Percentiles rank a stretch among this genome's conserved stretches.
Conservation (phyloP, 2,113 vertebrate genomes). For the Hipposideros armiger region DNA sequence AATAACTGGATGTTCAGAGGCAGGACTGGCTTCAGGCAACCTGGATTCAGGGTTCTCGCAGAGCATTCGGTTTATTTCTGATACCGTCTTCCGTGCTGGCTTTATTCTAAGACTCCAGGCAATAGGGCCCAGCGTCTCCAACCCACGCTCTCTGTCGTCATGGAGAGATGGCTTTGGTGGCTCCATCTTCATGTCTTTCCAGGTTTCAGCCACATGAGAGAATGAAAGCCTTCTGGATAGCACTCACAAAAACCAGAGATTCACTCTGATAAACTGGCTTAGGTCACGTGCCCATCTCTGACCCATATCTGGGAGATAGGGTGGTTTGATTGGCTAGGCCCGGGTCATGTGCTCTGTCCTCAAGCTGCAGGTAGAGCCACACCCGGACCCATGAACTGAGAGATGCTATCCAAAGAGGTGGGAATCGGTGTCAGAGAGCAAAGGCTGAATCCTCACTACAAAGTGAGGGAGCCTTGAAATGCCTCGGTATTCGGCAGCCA, state of each 20-base stretch:
- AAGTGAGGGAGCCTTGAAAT: too few relatives aligned
- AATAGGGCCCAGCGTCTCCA: background rate
- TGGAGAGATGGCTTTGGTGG: background rate
- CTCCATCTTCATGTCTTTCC: background rate
- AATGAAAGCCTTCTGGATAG: background rate
- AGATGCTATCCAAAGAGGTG: background rate
- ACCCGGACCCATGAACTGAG: accelerated
- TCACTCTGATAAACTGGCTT: background rate
- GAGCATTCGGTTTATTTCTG: background rate
- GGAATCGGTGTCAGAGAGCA: background rate
- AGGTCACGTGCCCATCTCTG: background rate
- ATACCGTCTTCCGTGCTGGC: background rate
- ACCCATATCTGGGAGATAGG: too few relatives aligned
- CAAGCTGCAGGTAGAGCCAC: accelerated
- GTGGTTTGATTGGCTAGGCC: background rate
- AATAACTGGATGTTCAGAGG: background rate
- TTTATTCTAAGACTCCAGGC: background rate
- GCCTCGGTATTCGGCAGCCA: background rate
- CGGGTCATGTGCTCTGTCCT: background rate
- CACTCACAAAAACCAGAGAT: background rate
- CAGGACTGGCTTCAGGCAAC: background rate
- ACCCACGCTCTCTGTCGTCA: background rate
- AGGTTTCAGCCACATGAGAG: background rate
- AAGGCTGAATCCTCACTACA: accelerated
- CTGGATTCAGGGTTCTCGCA: background rate